These are phyloP conservation scores for Ruditapes philippinarum DNA, from an alignment of 1,140 invertebrate species.

Conservation along the genomic window DNA sequence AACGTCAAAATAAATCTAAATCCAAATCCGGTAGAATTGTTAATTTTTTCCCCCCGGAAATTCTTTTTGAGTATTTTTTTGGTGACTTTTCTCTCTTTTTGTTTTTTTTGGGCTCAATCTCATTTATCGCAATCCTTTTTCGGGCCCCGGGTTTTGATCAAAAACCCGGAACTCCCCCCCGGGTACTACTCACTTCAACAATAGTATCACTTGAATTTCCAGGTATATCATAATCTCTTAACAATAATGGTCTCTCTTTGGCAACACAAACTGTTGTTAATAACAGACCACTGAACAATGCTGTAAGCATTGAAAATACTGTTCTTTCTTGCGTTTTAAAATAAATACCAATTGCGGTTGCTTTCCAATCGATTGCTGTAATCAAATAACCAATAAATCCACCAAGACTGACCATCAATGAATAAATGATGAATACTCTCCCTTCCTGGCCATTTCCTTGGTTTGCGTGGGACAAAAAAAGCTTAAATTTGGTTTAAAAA, in stretches of 20 bases:
- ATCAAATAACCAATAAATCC: constrained; percentile 88
- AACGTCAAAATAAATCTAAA: constrained; percentile 27
- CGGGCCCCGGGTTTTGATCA: constrained; percentile 70
- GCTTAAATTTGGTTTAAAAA: constrained; percentile 88
- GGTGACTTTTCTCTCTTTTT: background rate
- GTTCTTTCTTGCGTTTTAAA: constrained; percentile 84
- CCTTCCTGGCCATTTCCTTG: constrained; percentile 83
- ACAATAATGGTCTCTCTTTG: constrained; percentile 75
- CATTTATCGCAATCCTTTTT: constrained; percentile 58
- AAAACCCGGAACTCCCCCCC: constrained; percentile 79
- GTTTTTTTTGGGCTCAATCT: constrained; percentile 6
- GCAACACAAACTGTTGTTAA: constrained; percentile 81
- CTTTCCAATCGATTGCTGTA: constrained; percentile 87
- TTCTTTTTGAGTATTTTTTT: background rate
- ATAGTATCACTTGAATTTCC: constrained; percentile 15
- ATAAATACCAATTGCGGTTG: constrained; percentile 78
- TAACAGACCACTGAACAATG: constrained; percentile 82
- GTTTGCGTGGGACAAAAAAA: constrained; percentile 87
- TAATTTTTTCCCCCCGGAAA: background rate
- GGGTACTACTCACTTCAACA: constrained; percentile 33
- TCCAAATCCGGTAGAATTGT: background rate
- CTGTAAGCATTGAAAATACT: constrained; percentile 83
- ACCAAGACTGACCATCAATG: constrained; percentile 87
- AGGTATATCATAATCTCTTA: background rate
- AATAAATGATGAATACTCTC: constrained; percentile 87